These are phyloP conservation scores for Spisula subtruncata DNA, from an alignment of 2,888 invertebrate genomes.

Conservation along the genomic window DNA sequence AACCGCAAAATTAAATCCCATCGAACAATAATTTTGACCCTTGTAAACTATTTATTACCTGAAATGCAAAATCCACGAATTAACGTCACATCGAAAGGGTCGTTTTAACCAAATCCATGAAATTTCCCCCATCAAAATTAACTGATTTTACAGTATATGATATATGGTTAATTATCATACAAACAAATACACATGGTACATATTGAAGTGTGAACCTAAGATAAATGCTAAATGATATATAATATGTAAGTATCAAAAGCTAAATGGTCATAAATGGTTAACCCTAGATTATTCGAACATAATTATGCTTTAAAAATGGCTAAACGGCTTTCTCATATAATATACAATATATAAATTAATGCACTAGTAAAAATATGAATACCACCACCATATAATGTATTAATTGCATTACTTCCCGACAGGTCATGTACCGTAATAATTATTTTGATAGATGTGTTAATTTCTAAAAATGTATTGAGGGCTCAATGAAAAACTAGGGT, in stretches of 20 bases:
- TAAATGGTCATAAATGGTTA: background rate
- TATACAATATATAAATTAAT: background rate
- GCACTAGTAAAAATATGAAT: background rate
- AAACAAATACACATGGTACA: background rate
- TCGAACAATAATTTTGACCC: too few species aligned
- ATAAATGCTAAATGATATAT: slow-evolving; percentile 9
- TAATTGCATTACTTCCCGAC: background rate
- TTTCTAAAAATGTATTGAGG: too few species aligned
- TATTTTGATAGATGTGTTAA: background rate
- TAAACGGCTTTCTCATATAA: slow-evolving; percentile 5
- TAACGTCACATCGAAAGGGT: too few species aligned
- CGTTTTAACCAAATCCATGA: too few species aligned
- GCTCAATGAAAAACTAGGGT: too few species aligned
- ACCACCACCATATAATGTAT: slow-evolving; percentile 8
- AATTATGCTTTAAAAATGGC: slow-evolving; percentile 14
- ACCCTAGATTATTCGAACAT: background rate
- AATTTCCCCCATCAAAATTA: too few species aligned
- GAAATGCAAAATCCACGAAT: too few species aligned
- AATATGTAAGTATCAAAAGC: background rate
- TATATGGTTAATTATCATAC: slow-evolving; percentile 12
- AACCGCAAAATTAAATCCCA: too few species aligned
- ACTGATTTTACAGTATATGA: too few species aligned
- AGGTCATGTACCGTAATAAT: background rate
- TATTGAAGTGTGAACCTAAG: background rate
- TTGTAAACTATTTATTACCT: too few species aligned